Base-by-base conservation (phyloP, 2,888 invertebrate species). In the Portevinia maculata region DNA sequence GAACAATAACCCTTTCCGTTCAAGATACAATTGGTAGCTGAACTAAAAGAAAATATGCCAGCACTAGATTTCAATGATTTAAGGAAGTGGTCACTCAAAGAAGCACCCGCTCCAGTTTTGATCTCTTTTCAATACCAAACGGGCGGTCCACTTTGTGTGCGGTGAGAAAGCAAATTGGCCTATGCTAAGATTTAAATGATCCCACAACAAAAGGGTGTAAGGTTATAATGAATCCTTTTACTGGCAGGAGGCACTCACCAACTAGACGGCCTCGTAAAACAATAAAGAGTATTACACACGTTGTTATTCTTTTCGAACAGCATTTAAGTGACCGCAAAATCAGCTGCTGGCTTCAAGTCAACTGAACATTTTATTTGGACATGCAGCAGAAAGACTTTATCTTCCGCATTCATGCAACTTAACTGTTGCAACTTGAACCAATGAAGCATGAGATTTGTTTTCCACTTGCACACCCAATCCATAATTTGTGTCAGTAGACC, bases 21-120 rank as follows among this genome's bases (percentile, higher is more conserved):
- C 32, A 52, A 28, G 46, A 46, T 19, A 62, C n/a, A 37, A 70
- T 55, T 55, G 24, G 15, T 19, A 1, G n/a, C 24, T 15, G 46
- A 60, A 13, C 37, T 28, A 15, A 15, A 64, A 9, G n/a, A 2
- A 24, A 24, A 24, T 24, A 24, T 24, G n/a, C n/a, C n/a, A n/a
- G n/a, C n/a, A n/a, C n/a, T n/a, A n/a, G n/a, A n/a, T n/a, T n/a
- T n/a, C n/a, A n/a, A n/a, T n/a, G n/a, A n/a, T n/a, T n/a, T n/a
- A n/a, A n/a, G n/a, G n/a, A n/a, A n/a, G n/a, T 24, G 24, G 24
- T 24, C 5, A 24, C 24, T 24, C 3, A 5, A 24, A 24, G 24
- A 24, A 24, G 5, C 46, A 52, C 34, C n/a, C 30, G 32, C 53
- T 75, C 88, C 2, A 88, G 88, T 81, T 85, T 87, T 15, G 89